Conservation (phyloP, 2,113 vertebrate species). For the Glaucidium brasilianum region DNA sequence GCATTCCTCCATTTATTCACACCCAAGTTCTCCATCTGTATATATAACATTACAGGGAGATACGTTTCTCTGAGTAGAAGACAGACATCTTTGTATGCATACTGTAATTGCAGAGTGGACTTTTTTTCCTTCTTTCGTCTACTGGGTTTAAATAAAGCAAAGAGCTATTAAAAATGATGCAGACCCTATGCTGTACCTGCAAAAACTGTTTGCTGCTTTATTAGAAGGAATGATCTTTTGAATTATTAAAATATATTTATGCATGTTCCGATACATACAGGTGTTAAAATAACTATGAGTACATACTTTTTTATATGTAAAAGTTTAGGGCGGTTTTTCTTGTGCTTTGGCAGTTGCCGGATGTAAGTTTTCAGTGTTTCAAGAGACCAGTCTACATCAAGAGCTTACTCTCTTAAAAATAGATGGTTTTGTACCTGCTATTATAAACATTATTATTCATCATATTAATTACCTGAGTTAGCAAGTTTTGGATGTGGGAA, state of each 20-base stretch:
- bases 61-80: not conserved
- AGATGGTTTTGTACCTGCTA: not conserved
- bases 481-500: not conserved
- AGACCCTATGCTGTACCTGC: not conserved
- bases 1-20: not conserved
- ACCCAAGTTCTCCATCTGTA: not conserved
- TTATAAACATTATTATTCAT: not conserved
- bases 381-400: not conserved
- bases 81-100: not conserved
- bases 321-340: not conserved
- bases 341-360: not conserved
- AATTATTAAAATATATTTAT: not conserved
- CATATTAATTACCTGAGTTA: not conserved
- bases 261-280: not conserved
- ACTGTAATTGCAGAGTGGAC: not conserved
- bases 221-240: not conserved
- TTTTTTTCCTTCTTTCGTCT: not conserved
- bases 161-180: not conserved
- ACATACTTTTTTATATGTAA: not conserved
- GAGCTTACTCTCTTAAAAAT: not conserved
- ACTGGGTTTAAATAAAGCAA: not conserved
- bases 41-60: not conserved
- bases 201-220: not conserved
- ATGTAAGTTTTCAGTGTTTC: not conserved
- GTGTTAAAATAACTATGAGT: not conserved